Percentiles rank a stretch among this genome's conserved stretches.
phyloP scores from a whole-genome alignment of 2,113 vertebrate species.

The Poeciliopsis prolifica region DNA sequence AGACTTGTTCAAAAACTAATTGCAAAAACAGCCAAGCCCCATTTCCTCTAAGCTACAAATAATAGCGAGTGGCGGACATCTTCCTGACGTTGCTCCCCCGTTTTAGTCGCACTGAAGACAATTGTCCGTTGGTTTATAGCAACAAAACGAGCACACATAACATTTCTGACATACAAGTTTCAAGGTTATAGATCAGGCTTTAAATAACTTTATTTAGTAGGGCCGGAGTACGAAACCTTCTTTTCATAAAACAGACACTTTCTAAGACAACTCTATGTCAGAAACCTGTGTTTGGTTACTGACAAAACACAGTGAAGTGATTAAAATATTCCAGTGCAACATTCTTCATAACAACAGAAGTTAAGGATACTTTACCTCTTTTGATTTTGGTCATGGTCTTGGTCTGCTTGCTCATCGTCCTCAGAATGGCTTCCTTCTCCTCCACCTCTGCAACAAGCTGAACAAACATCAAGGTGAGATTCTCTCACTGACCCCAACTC shows the following conservation, averaged over 20 bases:
- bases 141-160: neutral
- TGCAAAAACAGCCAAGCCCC: neutral
- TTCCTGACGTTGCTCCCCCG: neutral
- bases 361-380: slow-evolving; percentile 65
- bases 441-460: slow-evolving; percentile 71
- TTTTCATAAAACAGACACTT: neutral
- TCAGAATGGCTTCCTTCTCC: slow-evolving; percentile 73
- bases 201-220: neutral
- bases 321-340: no score
- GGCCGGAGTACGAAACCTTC: neutral
- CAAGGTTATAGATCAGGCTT: neutral
- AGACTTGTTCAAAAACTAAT: neutral
- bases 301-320: neutral
- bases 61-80: neutral
- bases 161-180: no score
- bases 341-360: neutral
- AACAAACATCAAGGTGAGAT: neutral
- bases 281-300: no score
- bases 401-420: slow-evolving; percentile 70
- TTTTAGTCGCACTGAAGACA: neutral
- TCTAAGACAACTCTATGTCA: neutral
- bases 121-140: no score
- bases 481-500: neutral
- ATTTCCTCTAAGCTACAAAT: neutral
- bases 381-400: slow-evolving; percentile 78